Evolutionary conservation across 1,140 invertebrate genomes (phyloP), one percentile per base, ranked within the genome.

Genomic region (Delia radicum): DNA sequence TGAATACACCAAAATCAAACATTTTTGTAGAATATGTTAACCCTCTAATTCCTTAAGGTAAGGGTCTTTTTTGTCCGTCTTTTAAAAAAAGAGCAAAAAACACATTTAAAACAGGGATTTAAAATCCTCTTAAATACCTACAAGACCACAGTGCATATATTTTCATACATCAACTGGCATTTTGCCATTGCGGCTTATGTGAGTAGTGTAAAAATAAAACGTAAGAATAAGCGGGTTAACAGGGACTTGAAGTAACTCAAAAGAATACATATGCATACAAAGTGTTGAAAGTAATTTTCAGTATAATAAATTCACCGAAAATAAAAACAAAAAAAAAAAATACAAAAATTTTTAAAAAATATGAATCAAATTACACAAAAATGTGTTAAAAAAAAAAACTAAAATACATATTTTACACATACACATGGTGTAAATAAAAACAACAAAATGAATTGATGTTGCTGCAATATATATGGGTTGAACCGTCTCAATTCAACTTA

Each of bases 211-310:
- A 63, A 69, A 28, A 33, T 33, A 69, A 33, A 69, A 33, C 65
- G 29, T 24, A 69, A 69, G 65, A 69, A 69, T 69, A 69, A 69
- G 29, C 65, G 65, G 65, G 65, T 33, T 69, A 69, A 33, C 29
- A 33, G 65, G 65, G 29, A 37, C 65, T 69, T 69, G 28, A 67
- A 29, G 28, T 31, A 55, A 21, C n/a, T 55, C 2, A 55, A 55
- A 55, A 18, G n/a, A 55, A 21, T 55, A 55, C n/a, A 21, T 48
- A 48, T 7, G 21, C 48, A 55, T 4, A 55, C 27, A 74, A 55
- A 63, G 31, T 61, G 75, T 73, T 74, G 75, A 73, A 74, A 76
- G 75, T 76, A 74, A 76, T 76, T 76, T 74, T 63, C 37, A 72
- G 42, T 76, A 65, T 63, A 62, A 74, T 76, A 76, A 76, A 76